Percentiles rank a stretch among this genome's conserved stretches.
Evolutionary conservation across 2,113 vertebrate genomes (phyloP).

Genomic region (Rattus rattus): DNA sequence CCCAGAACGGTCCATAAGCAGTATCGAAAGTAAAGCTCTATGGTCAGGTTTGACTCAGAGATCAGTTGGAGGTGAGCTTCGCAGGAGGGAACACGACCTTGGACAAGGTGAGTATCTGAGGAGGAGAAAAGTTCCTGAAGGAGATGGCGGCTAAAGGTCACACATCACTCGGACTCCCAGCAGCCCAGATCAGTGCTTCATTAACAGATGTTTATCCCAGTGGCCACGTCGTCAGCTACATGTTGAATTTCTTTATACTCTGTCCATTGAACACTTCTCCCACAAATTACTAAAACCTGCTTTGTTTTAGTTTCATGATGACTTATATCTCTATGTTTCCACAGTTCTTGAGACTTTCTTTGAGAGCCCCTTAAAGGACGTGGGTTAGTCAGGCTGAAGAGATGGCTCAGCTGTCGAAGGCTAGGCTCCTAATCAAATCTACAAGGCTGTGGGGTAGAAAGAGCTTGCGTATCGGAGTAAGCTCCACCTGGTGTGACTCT

Average conservation of each 20-base stretch:
- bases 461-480: neutral
- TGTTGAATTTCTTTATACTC: slow-evolving; percentile 2
- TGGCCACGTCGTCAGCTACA: neutral
- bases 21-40: neutral
- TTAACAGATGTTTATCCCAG: neutral
- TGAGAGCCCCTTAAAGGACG: neutral
- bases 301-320: neutral
- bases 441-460: neutral
- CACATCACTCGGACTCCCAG: neutral
- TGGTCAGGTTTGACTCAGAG: neutral
- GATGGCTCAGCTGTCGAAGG: no score
- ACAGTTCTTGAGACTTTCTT: neutral
- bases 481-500: neutral
- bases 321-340: neutral
- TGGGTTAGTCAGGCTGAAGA: neutral
- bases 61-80: neutral
- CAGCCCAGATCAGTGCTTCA: neutral
- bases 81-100: neutral
- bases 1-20: neutral
- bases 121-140: neutral
- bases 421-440: no score
- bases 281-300: neutral
- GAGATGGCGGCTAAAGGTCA: neutral
- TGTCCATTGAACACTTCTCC: neutral
- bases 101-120: neutral